These are phyloP conservation scores for Phortica magna DNA, from an alignment of 2,888 invertebrate species.

Conservation along the genomic window DNA sequence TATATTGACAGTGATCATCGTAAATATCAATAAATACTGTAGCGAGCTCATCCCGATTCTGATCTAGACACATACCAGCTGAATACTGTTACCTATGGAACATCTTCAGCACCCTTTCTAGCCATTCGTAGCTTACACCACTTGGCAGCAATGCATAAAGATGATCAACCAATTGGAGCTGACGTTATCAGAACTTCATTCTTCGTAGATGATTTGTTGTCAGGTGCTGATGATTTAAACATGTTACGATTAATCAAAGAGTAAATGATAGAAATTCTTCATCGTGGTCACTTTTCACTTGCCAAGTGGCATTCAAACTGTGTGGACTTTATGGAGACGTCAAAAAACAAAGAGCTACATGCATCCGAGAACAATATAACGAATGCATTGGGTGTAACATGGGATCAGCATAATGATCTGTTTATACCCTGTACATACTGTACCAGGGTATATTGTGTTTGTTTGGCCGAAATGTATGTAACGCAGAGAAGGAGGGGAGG, in stretches of 20 bases:
- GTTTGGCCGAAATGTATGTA: too few species aligned
- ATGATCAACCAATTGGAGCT: background rate
- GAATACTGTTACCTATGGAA: slow-evolving; percentile 29
- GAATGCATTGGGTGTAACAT: background rate
- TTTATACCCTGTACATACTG: too few species aligned
- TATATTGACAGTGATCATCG: background rate
- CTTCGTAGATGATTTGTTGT: background rate
- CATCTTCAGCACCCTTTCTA: background rate
- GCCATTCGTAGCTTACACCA: background rate
- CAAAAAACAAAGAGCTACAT: too few species aligned
- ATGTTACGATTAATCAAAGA: background rate
- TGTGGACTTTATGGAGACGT: too few species aligned
- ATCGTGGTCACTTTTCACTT: background rate
- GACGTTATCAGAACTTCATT: background rate
- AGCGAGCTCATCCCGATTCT: background rate
- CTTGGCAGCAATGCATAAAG: background rate
- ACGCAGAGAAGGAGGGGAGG: too few species aligned
- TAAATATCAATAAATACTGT: slow-evolving; percentile 36
- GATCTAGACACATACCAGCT: slow-evolving; percentile 18
- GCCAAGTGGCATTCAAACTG: background rate
- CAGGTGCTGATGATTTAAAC: background rate
- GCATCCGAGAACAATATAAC: background rate
- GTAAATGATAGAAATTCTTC: too few species aligned
- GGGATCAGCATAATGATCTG: background rate
- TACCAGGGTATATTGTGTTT: too few species aligned